phyloP scores from a whole-genome alignment of 2,113 vertebrate species.

The Hydrochoerus hydrochaeris region DNA sequence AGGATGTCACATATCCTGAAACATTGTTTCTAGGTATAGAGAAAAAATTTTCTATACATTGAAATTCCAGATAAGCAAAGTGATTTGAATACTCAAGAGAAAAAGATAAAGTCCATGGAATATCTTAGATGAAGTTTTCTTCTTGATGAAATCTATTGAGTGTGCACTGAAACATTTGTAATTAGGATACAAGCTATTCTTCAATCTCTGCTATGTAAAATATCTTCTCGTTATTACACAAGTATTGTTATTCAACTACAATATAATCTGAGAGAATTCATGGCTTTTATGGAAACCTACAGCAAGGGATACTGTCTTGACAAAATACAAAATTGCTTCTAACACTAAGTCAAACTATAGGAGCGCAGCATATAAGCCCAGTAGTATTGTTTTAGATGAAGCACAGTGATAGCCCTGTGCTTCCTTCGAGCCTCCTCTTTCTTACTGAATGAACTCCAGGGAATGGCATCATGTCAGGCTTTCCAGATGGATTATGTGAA shows the following conservation, averaged over 20 bases:
- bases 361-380: conserved; percentile 72
- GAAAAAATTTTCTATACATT: not conserved
- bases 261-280: not conserved
- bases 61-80: conserved; percentile 38
- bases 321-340: conserved; percentile 33
- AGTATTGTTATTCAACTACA: conserved; percentile 31
- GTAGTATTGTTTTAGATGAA: conserved; percentile 81
- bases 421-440: conserved; percentile 86
- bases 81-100: conserved; percentile 38
- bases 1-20: not conserved
- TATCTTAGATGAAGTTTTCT: not conserved
- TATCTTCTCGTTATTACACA: conserved; percentile 13
- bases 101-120: conserved; percentile 45
- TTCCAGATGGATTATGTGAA: conserved; percentile 93
- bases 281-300: conserved; percentile 55
- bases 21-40: not conserved
- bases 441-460: conserved; percentile 90
- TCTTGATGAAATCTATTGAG: conserved; percentile 25
- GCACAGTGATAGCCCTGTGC: conserved; percentile 78
- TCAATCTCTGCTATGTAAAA: conserved; percentile 34
- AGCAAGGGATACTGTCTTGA: conserved; percentile 30
- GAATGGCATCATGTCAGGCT: conserved; percentile 93
- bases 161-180: not conserved
- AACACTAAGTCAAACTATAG: conserved; percentile 37
- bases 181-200: not conserved